A percentile compares a stretch with the other conserved stretches of the same genome.
Evolutionary conservation across 2,113 vertebrate species (phyloP).

Genomic region (Monopterus albus): DNA sequence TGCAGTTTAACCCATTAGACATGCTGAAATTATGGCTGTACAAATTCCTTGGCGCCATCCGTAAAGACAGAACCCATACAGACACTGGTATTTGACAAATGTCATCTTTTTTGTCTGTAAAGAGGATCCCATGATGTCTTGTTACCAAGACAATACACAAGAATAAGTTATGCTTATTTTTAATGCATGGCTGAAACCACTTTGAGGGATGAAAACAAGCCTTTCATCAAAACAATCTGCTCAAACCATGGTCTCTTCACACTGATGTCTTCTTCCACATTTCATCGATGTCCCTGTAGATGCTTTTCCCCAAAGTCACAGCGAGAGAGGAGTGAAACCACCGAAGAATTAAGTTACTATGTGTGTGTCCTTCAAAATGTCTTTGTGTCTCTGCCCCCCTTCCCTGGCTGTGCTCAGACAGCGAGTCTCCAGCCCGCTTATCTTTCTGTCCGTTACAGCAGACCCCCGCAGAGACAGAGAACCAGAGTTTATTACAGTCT

Average conservation of each 20-base stretch:
- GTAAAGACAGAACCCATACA: background rate
- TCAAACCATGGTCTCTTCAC: background rate
- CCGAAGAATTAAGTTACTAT: constrained; percentile 68
- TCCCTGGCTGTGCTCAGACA: constrained; percentile 64
- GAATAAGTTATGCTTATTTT: constrained; percentile 56
- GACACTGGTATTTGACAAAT: constrained; percentile 33
- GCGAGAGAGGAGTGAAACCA: constrained; percentile 32
- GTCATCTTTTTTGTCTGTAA: constrained; percentile 23
- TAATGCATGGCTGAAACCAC: constrained; percentile 31
- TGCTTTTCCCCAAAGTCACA: constrained; percentile 10
- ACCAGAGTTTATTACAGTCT: constrained; percentile 75
- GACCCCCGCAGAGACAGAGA: constrained; percentile 70
- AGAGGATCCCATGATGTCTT: constrained; percentile 38
- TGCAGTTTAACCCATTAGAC: constrained; percentile 38
- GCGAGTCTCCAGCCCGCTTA: constrained; percentile 71
- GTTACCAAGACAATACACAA: constrained; percentile 24
- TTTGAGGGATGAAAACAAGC: background rate
- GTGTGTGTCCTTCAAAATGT: constrained; percentile 65
- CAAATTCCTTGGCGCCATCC: constrained; percentile 13
- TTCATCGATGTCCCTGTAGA: constrained; percentile 21
- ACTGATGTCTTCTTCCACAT: constrained; percentile 8
- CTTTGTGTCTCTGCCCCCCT: constrained; percentile 49
- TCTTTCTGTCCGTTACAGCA: constrained; percentile 71
- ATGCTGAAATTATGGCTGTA: constrained; percentile 27
- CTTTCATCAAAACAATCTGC: constrained; percentile 31